Evolutionary conservation across 2,113 vertebrate genomes (phyloP).

Genomic region (Pterophyllum scalare): DNA sequence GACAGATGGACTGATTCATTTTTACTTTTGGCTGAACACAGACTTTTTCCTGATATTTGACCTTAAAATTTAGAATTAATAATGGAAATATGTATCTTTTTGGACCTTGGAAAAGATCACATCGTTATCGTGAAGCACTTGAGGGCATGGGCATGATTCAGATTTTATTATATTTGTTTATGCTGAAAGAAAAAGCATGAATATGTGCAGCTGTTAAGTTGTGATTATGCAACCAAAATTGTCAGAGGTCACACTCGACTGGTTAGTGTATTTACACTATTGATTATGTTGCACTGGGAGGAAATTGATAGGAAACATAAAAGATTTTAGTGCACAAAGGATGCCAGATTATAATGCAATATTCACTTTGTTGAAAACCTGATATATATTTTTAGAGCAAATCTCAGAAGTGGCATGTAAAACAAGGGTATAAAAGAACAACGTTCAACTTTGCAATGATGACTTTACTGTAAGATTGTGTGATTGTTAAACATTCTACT

Average conservation of each 20-base stretch:
- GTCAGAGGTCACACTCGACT: neutral
- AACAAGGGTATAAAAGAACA: neutral
- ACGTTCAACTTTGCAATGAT: neutral
- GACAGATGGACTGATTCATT: too few species aligned
- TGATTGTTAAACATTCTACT: neutral
- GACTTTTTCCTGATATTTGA: too few species aligned
- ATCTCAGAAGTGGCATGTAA: neutral
- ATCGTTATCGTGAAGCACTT: neutral
- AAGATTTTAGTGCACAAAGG: neutral
- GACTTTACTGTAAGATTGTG: neutral
- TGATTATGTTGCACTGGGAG: neutral
- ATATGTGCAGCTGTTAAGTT: neutral
- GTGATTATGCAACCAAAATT: neutral
- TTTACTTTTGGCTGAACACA: too few species aligned
- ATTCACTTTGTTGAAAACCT: neutral
- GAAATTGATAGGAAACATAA: neutral
- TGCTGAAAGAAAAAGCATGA: neutral
- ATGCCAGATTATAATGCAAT: neutral
- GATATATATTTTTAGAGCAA: neutral
- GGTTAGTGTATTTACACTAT: neutral
- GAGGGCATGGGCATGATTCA: neutral
- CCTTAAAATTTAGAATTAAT: too few species aligned
- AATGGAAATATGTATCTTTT: neutral
- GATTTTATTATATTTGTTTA: neutral
- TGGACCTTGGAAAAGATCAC: neutral